Conservation (phyloP, 2,113 vertebrate species). For the Notechis scutatus region DNA sequence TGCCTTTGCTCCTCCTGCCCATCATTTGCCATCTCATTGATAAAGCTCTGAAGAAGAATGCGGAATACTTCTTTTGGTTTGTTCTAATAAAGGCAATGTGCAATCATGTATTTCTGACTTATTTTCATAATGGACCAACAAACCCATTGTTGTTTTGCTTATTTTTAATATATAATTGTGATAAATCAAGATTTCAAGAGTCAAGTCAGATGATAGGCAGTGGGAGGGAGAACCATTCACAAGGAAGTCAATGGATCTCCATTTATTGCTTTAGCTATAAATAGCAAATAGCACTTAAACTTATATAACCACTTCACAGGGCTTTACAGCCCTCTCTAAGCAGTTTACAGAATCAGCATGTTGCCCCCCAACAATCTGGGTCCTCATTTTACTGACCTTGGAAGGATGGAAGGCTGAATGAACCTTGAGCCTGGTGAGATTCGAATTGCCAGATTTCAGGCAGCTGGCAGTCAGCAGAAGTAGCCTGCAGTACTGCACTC, state of each 20-base stretch:
- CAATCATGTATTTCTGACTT: neutral
- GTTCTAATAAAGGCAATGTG: neutral
- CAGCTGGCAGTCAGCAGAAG: no score
- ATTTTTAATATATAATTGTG: neutral
- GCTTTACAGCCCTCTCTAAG: no score
- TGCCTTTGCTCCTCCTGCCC: neutral
- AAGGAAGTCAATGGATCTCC: neutral
- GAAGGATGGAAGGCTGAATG: no score
- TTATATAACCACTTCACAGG: no score
- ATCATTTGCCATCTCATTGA: neutral
- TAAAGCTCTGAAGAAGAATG: neutral
- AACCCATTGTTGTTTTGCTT: neutral
- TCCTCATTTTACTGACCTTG: no score
- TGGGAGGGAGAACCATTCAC: neutral
- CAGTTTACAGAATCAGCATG: no score
- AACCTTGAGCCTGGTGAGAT: no score
- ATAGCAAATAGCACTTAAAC: no score
- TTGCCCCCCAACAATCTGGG: no score
- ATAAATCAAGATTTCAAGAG: neutral
- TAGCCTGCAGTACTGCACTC: no score
- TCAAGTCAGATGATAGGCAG: neutral
- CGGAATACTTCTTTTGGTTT: neutral
- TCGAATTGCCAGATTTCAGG: no score
- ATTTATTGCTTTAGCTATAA: neutral
- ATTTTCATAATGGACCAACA: neutral